Evolutionary conservation across 2,797 vertebrate genomes (phyloP).

Genomic region (Apogon hyalosoma): DNA sequence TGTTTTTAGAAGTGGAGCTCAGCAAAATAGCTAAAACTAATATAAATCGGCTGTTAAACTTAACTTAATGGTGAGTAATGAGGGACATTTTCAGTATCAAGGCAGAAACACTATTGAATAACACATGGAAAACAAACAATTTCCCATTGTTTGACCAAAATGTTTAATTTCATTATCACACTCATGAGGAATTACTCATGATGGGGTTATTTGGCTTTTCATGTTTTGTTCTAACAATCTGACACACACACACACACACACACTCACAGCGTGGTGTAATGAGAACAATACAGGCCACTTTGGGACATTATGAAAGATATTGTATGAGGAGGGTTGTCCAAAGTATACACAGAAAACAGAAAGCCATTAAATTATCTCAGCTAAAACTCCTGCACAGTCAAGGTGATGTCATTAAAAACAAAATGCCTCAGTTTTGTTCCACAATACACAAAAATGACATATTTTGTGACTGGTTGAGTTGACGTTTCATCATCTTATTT

Average conservation of each 20-base stretch:
- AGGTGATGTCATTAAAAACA: not conserved
- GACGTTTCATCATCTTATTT: not conserved
- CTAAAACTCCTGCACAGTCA: not conserved
- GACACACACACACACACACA: not conserved
- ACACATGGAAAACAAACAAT: too few relatives aligned
- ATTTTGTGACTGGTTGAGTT: too few relatives aligned
- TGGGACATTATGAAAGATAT: conserved; percentile 11
- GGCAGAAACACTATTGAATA: too few relatives aligned
- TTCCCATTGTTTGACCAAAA: too few relatives aligned
- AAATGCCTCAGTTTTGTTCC: not conserved
- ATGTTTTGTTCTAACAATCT: conserved; percentile 5
- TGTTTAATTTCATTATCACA: too few relatives aligned
- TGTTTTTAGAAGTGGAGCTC: too few relatives aligned
- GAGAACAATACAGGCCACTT: not conserved
- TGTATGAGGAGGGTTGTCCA: not conserved
- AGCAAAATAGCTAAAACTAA: too few relatives aligned
- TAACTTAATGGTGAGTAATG: too few relatives aligned
- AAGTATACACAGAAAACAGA: not conserved
- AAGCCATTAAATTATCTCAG: not conserved
- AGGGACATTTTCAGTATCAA: too few relatives aligned
- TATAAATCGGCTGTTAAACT: too few relatives aligned
- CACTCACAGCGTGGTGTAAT: conserved; percentile 28
- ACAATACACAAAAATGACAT: not conserved
- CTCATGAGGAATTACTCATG: too few relatives aligned
- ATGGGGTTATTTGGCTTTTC: not conserved